Conservation (phyloP, 2,797 vertebrate species). For the Amblyopsis hoosieri region DNA sequence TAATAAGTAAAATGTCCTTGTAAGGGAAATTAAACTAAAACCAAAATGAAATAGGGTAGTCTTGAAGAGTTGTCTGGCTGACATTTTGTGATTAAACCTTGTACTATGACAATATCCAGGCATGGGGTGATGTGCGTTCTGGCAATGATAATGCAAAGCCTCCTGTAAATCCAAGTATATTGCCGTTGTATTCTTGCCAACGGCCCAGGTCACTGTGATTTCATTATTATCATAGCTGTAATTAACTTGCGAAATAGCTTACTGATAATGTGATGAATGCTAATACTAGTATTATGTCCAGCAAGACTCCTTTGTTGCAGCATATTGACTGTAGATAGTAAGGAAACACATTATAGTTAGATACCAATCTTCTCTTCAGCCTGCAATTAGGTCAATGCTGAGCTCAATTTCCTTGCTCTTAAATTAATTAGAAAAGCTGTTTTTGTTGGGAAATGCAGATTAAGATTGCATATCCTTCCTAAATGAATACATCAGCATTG, state of each 20-base stretch:
- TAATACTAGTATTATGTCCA: conserved; percentile 5
- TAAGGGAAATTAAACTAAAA: too few species aligned
- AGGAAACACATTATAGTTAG: conserved; percentile 12
- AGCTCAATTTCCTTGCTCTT: conserved; percentile 36
- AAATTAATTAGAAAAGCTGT: conserved; percentile 20
- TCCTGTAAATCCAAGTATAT: conserved; percentile 52
- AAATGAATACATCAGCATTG: conserved; percentile 36
- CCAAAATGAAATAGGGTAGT: too few species aligned
- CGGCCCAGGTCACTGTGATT: conserved; percentile 21
- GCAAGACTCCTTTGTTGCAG: background rate
- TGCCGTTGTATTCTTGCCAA: conserved; percentile 32
- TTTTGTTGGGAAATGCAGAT: conserved; percentile 21
- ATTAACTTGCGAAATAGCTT: conserved; percentile 12
- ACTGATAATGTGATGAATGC: conserved; percentile 2
- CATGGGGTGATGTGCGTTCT: conserved; percentile 32
- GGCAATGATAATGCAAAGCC: conserved; percentile 40
- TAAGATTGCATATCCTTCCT: conserved; percentile 22
- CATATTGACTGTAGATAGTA: background rate
- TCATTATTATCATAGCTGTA: conserved; percentile 18
- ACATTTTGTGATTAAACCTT: conserved; percentile 42
- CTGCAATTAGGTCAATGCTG: conserved; percentile 8
- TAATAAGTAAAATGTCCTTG: too few species aligned
- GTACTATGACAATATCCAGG: conserved; percentile 24
- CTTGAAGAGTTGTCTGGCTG: background rate
- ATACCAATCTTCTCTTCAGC: conserved; percentile 2